A percentile compares a stretch with the other conserved stretches of the same genome.
These are phyloP conservation scores for Passer montanus DNA, from an alignment of 2,113 vertebrate genomes.

Conservation along the genomic window DNA sequence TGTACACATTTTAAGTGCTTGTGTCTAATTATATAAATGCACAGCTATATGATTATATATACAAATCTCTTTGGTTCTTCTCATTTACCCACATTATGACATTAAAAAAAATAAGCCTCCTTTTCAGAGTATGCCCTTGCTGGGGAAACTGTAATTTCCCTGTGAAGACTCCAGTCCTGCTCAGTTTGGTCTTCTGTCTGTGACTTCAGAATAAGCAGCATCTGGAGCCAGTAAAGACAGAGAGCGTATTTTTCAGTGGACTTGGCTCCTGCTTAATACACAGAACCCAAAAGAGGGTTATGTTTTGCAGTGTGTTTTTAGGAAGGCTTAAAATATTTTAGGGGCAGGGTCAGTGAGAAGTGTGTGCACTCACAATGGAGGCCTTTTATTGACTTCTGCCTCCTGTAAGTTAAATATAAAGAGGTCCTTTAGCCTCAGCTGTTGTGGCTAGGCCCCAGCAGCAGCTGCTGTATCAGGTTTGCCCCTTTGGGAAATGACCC, in stretches of 20 bases:
- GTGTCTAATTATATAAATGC: slow-evolving; percentile 75
- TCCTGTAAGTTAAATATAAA: slow-evolving; percentile 46
- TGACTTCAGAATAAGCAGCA: slow-evolving; percentile 17
- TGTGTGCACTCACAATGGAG: slow-evolving; percentile 40
- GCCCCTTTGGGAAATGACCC: slow-evolving; percentile 59
- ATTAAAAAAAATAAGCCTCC: slow-evolving; percentile 36
- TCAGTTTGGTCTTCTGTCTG: slow-evolving; percentile 5
- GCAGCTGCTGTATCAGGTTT: slow-evolving; percentile 64
- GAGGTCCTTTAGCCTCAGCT: slow-evolving; percentile 65
- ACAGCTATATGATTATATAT: slow-evolving; percentile 70
- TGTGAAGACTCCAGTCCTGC: slow-evolving; percentile 3
- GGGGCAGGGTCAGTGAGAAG: not conserved
- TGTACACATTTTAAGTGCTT: slow-evolving; percentile 63
- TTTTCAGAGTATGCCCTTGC: slow-evolving; percentile 19
- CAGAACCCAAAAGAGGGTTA: slow-evolving; percentile 22
- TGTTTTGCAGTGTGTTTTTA: slow-evolving; percentile 45
- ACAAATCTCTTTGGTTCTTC: slow-evolving; percentile 47
- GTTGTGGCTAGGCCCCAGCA: slow-evolving; percentile 39
- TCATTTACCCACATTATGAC: slow-evolving; percentile 44
- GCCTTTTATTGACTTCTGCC: slow-evolving; percentile 63
- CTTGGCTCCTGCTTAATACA: slow-evolving; percentile 27
- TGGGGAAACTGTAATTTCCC: slow-evolving; percentile 35
- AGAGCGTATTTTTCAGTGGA: slow-evolving; percentile 48
- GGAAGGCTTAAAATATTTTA: slow-evolving; percentile 49
- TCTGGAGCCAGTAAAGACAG: slow-evolving; percentile 39